Percentiles rank a stretch among this genome's conserved stretches.
Conservation (phyloP, 2,797 vertebrate genomes). For the Mus caroli region DNA sequence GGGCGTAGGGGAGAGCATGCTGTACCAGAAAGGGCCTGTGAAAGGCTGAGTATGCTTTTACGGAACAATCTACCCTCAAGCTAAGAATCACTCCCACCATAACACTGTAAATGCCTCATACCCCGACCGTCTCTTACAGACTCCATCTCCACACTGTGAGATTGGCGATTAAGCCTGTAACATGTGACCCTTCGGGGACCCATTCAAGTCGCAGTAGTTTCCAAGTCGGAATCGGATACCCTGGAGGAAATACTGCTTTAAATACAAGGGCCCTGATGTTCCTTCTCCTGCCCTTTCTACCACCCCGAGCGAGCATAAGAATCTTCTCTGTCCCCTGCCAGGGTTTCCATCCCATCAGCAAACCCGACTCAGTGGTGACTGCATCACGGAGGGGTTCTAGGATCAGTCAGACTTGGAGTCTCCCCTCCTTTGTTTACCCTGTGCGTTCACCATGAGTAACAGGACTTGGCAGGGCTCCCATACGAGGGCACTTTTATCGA, state of each 20-base stretch:
- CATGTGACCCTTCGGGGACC: background rate
- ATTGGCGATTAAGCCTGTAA: background rate
- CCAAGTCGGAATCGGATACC: background rate
- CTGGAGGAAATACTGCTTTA: background rate
- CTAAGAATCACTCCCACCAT: background rate
- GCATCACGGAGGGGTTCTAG: background rate
- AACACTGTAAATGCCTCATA: background rate
- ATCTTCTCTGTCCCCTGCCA: background rate
- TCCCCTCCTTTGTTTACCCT: background rate
- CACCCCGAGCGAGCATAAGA: no score
- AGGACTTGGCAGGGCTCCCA: background rate
- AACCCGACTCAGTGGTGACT: background rate
- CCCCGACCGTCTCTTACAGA: background rate
- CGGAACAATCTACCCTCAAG: background rate
- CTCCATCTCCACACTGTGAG: background rate
- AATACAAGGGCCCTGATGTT: background rate
- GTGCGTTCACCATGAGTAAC: background rate
- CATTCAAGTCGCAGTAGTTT: background rate
- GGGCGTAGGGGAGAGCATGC: no score
- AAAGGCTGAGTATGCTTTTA: background rate
- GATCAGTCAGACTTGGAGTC: background rate
- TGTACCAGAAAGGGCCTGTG: background rate
- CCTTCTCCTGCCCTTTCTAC: background rate
- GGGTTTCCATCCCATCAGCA: background rate
- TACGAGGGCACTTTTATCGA: background rate